Evolutionary conservation across 2,113 vertebrate genomes (phyloP), one percentile per base, ranked within the genome.

Genomic region (Cephalophus harveyi): DNA sequence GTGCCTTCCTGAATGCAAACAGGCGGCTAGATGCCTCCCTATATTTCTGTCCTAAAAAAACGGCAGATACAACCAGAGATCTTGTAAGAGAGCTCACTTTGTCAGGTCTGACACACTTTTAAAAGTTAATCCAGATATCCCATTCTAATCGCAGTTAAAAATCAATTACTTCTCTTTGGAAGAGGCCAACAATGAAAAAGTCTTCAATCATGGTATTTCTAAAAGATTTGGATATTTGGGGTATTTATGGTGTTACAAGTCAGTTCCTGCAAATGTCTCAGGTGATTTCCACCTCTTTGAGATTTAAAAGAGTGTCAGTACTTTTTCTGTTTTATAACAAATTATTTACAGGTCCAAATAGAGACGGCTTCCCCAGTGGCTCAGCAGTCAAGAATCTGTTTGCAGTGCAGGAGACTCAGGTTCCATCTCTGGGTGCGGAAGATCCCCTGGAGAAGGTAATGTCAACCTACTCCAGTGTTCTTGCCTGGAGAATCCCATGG

Each of bases 1-100:
- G 0, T 52, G 28, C 23, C 27, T n/a, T 6, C 67, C 3, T 84
- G 9, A 23, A 13, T 0, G 5, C 25, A 0, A 16, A 7, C 60
- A 89, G 16, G 28, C 13, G 0, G 1, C 12, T 46, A 21, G 6
- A 2, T 13, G 16, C 8, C 19, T 85, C 19, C 15, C 6, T 13
- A 25, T 6, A 2, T 87, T 82, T 23, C n/a, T 15, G n/a, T 33
- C 7, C 48, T 76, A 27, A 43, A 43, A 64, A 88, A 36, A 27
- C 0, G 2, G 14, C 28, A 85, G 36, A 25, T 76, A 25, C 48
- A 57, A 15, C 50, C 30, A 21, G 15, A 33, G 36, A 52, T n/a
- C 57, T 64, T 91, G 33, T 40, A 82, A 95, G 3, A 59, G n/a
- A 52, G 17, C 21, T 81, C 13, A 23, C 23, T 87, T 46, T 84